Percentiles rank a stretch among this genome's conserved stretches.
Evolutionary conservation across 2,113 vertebrate species (phyloP).

Genomic region (Delphinapterus leucas): DNA sequence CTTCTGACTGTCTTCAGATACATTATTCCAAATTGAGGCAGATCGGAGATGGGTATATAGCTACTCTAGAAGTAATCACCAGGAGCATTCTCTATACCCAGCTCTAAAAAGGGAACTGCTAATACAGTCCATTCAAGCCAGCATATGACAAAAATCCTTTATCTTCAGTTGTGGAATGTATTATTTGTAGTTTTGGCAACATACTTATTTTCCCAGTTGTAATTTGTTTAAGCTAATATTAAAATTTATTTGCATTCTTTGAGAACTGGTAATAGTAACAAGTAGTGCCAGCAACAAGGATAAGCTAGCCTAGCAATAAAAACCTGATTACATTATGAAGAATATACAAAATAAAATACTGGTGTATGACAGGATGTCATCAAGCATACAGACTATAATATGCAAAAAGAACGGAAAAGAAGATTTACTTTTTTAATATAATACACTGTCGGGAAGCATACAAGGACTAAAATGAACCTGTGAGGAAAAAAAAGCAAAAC

Average conservation of each 20-base stretch:
- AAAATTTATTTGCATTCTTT: conserved; percentile 60
- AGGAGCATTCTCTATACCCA: conserved; percentile 11
- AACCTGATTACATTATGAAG: neutral
- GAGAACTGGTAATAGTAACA: conserved; percentile 24
- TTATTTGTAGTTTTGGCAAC: conserved; percentile 59
- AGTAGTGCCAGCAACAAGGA: conserved; percentile 35
- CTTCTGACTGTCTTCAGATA: neutral
- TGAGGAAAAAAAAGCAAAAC: neutral
- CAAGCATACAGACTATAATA: neutral
- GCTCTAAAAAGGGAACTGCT: neutral
- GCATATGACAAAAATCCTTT: neutral
- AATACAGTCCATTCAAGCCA: neutral
- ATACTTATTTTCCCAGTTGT: conserved; percentile 48
- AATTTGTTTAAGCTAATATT: conserved; percentile 62
- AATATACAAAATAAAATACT: neutral
- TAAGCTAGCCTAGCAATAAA: neutral
- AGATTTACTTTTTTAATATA: neutral
- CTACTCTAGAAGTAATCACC: neutral
- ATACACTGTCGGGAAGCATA: neutral
- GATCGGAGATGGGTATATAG: neutral
- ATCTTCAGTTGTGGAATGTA: conserved; percentile 20
- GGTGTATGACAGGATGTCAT: neutral
- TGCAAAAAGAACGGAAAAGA: conserved; percentile 3
- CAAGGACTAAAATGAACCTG: conserved; percentile 27
- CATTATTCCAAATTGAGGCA: neutral